phyloP scores from a whole-genome alignment of 2,113 vertebrate species.

The Gavia stellata region DNA sequence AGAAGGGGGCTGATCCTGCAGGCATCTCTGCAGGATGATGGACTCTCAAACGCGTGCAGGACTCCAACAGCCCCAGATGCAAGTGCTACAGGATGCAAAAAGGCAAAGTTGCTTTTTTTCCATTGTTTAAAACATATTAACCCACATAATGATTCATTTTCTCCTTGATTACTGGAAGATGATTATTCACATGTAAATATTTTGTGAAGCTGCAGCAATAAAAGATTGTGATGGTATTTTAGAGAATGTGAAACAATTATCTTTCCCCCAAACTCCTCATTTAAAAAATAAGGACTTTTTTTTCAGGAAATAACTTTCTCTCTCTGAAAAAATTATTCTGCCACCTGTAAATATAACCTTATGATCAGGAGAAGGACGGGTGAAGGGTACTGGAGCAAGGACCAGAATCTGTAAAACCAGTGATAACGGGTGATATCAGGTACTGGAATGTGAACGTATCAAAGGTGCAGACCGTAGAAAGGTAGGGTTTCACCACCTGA shows the following conservation, averaged over 20 bases:
- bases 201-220: neutral
- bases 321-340: neutral
- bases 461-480: neutral
- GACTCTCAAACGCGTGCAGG: neutral
- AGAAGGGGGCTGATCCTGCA: neutral
- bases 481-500: neutral
- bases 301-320: neutral
- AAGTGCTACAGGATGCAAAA: neutral
- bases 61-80: neutral
- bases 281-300: neutral
- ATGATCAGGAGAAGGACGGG: neutral
- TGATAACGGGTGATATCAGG: neutral
- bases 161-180: neutral
- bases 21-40: neutral
- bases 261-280: neutral
- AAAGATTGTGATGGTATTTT: neutral
- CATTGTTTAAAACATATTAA: neutral
- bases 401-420: neutral
- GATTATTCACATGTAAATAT: neutral
- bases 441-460: neutral
- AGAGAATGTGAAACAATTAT: neutral
- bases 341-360: neutral
- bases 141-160: neutral
- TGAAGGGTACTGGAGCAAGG: accelerated
- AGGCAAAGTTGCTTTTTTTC: neutral